phyloP scores from a whole-genome alignment of 2,888 invertebrate species.

The Ochropacha duplaris region DNA sequence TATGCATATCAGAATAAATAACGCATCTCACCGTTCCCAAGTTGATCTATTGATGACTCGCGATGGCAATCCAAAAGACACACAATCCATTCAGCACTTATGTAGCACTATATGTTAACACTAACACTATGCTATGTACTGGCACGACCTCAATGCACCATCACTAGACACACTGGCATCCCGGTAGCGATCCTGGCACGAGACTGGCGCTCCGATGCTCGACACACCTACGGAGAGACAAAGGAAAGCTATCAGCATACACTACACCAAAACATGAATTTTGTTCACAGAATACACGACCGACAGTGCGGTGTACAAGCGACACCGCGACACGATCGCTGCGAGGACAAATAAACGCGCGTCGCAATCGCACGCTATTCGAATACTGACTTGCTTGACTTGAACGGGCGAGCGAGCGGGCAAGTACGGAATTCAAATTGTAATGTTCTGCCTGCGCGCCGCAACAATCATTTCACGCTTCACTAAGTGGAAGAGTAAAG shows the following conservation, averaged over 20 bases:
- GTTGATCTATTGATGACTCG: constrained; percentile 74
- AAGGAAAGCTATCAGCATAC: constrained; percentile 59
- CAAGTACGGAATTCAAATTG: constrained; percentile 54
- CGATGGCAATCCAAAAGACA: constrained; percentile 77
- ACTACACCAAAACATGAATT: constrained; percentile 59
- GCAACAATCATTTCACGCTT: constrained; percentile 68
- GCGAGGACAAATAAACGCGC: constrained; percentile 37
- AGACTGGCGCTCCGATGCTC: constrained; percentile 40
- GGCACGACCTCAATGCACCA: constrained; percentile 75
- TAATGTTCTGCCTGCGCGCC: constrained; percentile 46
- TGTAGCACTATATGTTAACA: constrained; percentile 74
- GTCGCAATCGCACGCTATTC: constrained; percentile 53
- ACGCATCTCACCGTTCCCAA: constrained; percentile 73
- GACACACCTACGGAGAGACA: constrained; percentile 72
- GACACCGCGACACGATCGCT: constrained; percentile 19
- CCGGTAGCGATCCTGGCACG: constrained; percentile 54
- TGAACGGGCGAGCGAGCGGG: constrained; percentile 22
- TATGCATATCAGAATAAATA: constrained; percentile 21
- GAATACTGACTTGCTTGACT: constrained; percentile 60
- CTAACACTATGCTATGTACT: constrained; percentile 69
- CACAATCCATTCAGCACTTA: constrained; percentile 80
- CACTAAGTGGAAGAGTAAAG: constrained; percentile 66
- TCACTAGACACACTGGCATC: constrained; percentile 77
- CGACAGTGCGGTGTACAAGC: constrained; percentile 26
- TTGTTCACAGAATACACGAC: constrained; percentile 42